Evolutionary conservation across 2,888 invertebrate genomes (phyloP).

Genomic region (Troides helena): DNA sequence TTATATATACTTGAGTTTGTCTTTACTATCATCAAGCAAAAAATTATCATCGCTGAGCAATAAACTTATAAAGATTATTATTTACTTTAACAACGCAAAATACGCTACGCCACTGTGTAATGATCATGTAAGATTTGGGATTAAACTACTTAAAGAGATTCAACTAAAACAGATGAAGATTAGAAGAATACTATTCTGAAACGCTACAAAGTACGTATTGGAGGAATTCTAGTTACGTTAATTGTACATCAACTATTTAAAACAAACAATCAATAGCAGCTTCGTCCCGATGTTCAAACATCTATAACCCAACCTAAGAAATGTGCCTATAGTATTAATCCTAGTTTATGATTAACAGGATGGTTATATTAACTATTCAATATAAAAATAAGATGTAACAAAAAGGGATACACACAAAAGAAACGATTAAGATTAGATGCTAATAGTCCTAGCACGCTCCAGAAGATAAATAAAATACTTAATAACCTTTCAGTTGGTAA

Average conservation of each 20-base stretch:
- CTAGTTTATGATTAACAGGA: too few species aligned
- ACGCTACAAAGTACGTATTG: too few species aligned
- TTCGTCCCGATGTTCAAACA: not conserved
- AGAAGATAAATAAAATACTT: too few species aligned
- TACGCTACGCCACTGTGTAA: not conserved
- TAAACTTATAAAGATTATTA: constrained; percentile 4
- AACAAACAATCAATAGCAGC: not conserved
- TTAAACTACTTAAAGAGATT: not conserved
- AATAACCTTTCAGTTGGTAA: too few species aligned
- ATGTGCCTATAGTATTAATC: too few species aligned
- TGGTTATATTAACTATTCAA: too few species aligned
- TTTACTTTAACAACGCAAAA: constrained; percentile 2
- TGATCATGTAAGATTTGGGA: not conserved
- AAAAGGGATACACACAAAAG: too few species aligned
- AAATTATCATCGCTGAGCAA: constrained; percentile 7
- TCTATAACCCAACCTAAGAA: too few species aligned
- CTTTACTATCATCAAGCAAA: not conserved
- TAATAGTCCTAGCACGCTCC: too few species aligned
- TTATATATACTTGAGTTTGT: not conserved
- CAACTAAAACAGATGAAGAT: not conserved
- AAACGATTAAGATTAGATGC: too few species aligned
- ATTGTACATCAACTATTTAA: not conserved
- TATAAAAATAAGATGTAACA: too few species aligned
- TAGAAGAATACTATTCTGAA: not conserved
- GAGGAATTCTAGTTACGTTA: not conserved